Percentiles rank a stretch among this genome's conserved stretches.
phyloP scores from a whole-genome alignment of 2,888 invertebrate genomes.

The Orthosia gothica region DNA sequence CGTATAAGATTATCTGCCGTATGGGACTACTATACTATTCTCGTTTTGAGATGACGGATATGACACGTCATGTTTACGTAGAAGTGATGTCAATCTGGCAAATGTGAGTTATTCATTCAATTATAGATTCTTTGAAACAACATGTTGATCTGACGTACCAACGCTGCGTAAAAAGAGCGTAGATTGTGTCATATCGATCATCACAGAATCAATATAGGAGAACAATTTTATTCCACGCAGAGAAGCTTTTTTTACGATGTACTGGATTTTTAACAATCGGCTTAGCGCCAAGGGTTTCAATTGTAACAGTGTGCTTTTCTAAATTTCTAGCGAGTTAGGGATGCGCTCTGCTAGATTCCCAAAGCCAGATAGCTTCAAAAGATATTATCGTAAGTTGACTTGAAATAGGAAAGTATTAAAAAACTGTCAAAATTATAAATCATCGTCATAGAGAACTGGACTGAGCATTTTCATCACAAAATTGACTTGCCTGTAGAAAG shows the following conservation, averaged over 20 bases:
- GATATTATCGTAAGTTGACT: no score
- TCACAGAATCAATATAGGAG: not conserved
- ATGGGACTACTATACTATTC: no score
- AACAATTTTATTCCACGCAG: not conserved
- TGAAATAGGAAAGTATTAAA: no score
- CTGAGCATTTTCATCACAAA: no score
- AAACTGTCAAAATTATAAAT: no score
- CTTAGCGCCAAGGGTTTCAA: not conserved
- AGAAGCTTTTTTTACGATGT: not conserved
- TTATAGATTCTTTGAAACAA: not conserved
- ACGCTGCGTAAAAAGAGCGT: no score
- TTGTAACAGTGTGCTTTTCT: no score
- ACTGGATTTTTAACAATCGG: not conserved
- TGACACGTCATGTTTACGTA: constrained; percentile 17
- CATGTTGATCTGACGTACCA: not conserved
- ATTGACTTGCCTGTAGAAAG: no score
- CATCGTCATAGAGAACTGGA: no score
- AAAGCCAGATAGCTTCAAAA: no score
- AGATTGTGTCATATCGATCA: not conserved
- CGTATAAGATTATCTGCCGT: not conserved
- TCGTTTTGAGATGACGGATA: not conserved
- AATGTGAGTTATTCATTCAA: constrained; percentile 5
- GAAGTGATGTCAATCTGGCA: constrained; percentile 3
- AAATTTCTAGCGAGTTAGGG: no score
- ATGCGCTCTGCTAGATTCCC: no score